Percentiles rank a stretch among this genome's conserved stretches.
phyloP scores from a whole-genome alignment of 2,888 invertebrate genomes.

The Hermaeophaga mercurialis region DNA sequence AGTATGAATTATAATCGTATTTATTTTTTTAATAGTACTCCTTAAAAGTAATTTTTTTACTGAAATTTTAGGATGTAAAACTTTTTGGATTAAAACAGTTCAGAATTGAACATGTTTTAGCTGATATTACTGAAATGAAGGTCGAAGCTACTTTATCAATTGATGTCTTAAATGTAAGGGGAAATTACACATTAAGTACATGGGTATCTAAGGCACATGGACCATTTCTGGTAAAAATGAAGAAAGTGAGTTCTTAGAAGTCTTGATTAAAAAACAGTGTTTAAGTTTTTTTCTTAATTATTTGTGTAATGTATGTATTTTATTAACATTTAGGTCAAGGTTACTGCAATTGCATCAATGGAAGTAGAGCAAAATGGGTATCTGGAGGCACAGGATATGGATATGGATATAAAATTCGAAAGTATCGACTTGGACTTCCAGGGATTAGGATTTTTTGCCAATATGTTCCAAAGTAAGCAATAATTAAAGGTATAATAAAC shows the following conservation, averaged over 20 bases:
- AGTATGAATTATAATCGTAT: no score
- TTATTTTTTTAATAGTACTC: no score
- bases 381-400: constrained; percentile 76
- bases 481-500: no score
- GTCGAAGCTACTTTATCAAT: constrained; percentile 75
- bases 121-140: constrained; percentile 77
- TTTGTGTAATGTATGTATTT: no score
- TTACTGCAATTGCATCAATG: constrained; percentile 63
- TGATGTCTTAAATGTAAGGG: constrained; percentile 71
- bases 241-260: constrained; percentile 66
- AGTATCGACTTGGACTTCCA: constrained; percentile 81
- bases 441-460: constrained; percentile 78
- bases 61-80: constrained; percentile 61
- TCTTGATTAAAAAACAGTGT: no score
- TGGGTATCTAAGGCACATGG: constrained; percentile 75
- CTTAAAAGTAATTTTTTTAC: no score
- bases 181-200: constrained; percentile 74
- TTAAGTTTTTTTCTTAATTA: no score
- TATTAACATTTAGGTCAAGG: constrained; percentile 50
- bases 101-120: constrained; percentile 71
- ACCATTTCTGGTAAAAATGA: constrained; percentile 77
- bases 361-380: constrained; percentile 76
- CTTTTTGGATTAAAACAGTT: constrained; percentile 81
- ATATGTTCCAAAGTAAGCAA: constrained; percentile 58
- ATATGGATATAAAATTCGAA: constrained; percentile 77